Percentiles rank a stretch among this genome's conserved stretches.
Conservation (phyloP, 2,113 vertebrate genomes). For the Caranx melampygus region DNA sequence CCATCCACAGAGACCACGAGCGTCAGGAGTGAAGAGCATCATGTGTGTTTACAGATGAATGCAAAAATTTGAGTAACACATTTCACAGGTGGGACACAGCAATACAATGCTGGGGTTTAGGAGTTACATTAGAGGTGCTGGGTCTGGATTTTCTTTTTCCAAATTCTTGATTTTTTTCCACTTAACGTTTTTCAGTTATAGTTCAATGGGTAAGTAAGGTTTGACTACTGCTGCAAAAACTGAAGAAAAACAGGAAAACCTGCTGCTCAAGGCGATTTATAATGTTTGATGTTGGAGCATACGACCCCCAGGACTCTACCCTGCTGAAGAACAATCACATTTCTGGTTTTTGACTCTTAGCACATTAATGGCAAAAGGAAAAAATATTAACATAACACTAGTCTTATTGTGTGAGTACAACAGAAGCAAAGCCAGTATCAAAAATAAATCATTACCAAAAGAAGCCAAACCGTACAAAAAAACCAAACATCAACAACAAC, state of each 20-base stretch:
- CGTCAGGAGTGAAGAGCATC: neutral
- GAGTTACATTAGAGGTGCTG: neutral
- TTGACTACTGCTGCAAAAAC: neutral
- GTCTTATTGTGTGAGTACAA: conserved; percentile 25
- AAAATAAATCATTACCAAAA: conserved; percentile 31
- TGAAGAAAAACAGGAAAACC: neutral
- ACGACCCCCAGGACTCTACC: neutral
- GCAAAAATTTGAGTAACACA: too few relatives aligned
- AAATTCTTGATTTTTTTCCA: neutral
- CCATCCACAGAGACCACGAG: neutral
- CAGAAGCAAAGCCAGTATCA: conserved; percentile 38
- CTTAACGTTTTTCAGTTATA: conserved; percentile 1
- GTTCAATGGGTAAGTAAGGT: neutral
- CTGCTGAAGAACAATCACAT: neutral
- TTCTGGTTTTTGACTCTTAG: neutral
- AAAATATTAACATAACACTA: conserved; percentile 16
- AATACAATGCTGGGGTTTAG: neutral
- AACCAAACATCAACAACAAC: neutral
- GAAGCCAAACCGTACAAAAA: conserved; percentile 28
- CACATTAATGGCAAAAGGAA: conserved; percentile 28
- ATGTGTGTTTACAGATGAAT: too few relatives aligned
- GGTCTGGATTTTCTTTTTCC: neutral
- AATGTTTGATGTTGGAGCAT: neutral
- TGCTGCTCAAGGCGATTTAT: neutral
- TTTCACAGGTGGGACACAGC: neutral